Evolutionary conservation across 2,888 invertebrate species (phyloP).

Genomic region (Cerceris ruficornis): DNA sequence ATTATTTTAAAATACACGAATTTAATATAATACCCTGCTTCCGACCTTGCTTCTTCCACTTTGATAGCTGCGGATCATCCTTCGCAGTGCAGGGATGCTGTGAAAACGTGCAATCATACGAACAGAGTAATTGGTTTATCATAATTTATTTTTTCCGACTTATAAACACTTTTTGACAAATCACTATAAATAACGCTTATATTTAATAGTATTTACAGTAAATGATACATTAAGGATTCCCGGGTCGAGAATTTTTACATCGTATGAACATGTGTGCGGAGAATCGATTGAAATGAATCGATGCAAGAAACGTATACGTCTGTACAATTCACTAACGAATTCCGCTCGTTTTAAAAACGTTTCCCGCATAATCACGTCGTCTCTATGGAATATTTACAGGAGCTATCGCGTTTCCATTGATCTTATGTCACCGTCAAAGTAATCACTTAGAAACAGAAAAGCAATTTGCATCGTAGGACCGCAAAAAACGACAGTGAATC

Average conservation of each 20-base stretch:
- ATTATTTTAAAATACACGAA: slow-evolving; percentile 57
- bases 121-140: slow-evolving; percentile 25
- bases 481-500: slow-evolving; percentile 5
- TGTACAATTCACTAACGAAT: slow-evolving; percentile 8
- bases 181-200: slow-evolving; percentile 54
- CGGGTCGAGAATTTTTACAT: slow-evolving; percentile 41
- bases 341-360: slow-evolving; percentile 6
- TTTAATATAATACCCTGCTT: slow-evolving; percentile 33
- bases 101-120: background rate
- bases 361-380: slow-evolving; percentile 15
- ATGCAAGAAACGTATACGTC: slow-evolving; percentile 11
- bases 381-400: slow-evolving; percentile 41
- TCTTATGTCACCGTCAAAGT: background rate
- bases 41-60: too few species aligned
- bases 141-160: slow-evolving; percentile 27
- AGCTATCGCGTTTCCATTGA: slow-evolving; percentile 1
- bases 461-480: background rate
- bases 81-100: too few species aligned
- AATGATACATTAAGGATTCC: slow-evolving; percentile 51
- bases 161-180: slow-evolving; percentile 51
- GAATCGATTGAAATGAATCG: slow-evolving; percentile 21
- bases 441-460: slow-evolving; percentile 10
- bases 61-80: too few species aligned
- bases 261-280: slow-evolving; percentile 35
- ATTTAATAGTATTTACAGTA: slow-evolving; percentile 54